Conservation (phyloP, 2,113 vertebrate genomes). For the Plectropomus leopardus region DNA sequence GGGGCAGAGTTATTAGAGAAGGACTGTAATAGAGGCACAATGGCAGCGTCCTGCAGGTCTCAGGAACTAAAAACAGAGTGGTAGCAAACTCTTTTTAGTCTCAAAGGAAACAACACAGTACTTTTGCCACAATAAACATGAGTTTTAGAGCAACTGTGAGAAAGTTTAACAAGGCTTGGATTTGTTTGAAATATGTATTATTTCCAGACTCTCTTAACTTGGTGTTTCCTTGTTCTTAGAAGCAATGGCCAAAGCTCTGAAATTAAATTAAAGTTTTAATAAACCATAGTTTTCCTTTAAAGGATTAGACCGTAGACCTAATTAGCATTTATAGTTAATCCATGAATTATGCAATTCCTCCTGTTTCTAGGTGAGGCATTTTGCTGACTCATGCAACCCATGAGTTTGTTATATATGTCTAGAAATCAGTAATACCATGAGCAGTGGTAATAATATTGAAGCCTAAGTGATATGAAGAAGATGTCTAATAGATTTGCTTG, state of each 20-base stretch:
- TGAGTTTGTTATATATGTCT: background rate
- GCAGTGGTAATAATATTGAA: background rate
- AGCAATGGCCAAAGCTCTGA: too few relatives aligned
- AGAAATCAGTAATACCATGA: background rate
- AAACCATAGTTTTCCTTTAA: background rate
- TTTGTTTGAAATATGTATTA: background rate
- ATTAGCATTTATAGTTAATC: background rate
- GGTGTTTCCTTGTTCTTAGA: background rate
- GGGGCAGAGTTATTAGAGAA: constrained; percentile 21
- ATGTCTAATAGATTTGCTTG: background rate
- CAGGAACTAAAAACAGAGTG: background rate
- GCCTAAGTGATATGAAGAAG: background rate
- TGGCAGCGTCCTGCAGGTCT: constrained; percentile 27
- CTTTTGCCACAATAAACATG: background rate
- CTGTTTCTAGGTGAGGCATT: background rate
- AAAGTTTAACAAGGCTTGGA: background rate
- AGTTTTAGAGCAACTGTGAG: background rate
- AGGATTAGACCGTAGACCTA: background rate
- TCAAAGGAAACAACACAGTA: background rate
- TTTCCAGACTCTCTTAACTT: background rate
- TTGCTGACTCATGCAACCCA: background rate
- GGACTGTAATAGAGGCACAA: constrained; percentile 16
- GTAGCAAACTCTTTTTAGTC: background rate
- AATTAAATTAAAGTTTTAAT: background rate
- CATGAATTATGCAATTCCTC: background rate